Evolutionary conservation across 2,113 vertebrate species (phyloP).

Genomic region (Ceratotherium simum): DNA sequence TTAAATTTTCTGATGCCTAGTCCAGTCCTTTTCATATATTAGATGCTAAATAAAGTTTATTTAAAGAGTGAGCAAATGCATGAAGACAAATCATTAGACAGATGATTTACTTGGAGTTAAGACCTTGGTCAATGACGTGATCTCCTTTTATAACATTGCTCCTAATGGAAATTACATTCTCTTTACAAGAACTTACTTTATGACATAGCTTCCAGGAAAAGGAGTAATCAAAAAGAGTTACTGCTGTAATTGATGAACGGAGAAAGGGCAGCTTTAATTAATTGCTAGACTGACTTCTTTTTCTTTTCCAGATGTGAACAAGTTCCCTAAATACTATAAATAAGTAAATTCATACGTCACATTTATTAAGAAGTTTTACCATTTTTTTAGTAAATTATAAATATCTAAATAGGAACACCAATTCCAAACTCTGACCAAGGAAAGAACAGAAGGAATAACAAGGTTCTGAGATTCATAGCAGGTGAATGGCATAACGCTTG

Average conservation of each 20-base stretch:
- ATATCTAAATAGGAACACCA: background rate
- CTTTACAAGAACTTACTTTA: background rate
- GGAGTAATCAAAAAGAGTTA: background rate
- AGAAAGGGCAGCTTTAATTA: background rate
- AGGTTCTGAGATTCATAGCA: too few relatives aligned
- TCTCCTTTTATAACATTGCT: background rate
- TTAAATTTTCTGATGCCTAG: background rate
- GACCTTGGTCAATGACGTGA: background rate
- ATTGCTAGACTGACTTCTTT: background rate
- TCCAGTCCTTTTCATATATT: background rate
- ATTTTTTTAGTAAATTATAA: background rate
- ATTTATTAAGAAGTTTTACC: background rate
- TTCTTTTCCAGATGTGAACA: background rate
- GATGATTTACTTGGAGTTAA: background rate
- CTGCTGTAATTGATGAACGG: fast-evolving
- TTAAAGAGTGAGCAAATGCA: background rate
- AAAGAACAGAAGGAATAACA: background rate
- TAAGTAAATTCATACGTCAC: background rate
- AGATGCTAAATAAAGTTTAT: background rate
- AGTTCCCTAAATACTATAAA: background rate
- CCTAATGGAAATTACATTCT: background rate
- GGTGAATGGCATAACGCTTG: fast-evolving
- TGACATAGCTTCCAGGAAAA: background rate
- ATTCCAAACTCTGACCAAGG: background rate
- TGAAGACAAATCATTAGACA: background rate